These are phyloP conservation scores for Drosophila kokeensis DNA, from an alignment of 2,888 invertebrate genomes.

Conservation along the genomic window DNA sequence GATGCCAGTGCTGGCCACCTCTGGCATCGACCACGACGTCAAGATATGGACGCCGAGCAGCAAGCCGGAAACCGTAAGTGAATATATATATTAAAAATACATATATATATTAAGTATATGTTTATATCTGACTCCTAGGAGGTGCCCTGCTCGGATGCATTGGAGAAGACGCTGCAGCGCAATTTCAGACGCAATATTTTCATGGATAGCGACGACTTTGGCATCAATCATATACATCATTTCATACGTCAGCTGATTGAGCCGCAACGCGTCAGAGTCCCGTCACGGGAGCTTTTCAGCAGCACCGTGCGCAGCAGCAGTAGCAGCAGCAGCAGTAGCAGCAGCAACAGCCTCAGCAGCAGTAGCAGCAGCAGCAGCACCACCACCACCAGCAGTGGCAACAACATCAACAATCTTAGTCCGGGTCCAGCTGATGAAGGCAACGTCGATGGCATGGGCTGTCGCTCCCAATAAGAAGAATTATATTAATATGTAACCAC, in stretches of 20 bases:
- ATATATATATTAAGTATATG: neutral
- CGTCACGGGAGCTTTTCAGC: neutral
- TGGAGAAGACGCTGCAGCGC: constrained; percentile 75
- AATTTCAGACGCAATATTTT: constrained; percentile 72
- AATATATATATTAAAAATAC: too few species aligned
- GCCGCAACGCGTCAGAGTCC: constrained; percentile 32
- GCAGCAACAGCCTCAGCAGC: neutral
- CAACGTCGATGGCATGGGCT: constrained; percentile 53
- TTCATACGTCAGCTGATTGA: constrained; percentile 81
- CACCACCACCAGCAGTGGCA: constrained; percentile 19
- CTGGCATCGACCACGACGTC: constrained; percentile 94
- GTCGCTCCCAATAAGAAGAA: constrained; percentile 70
- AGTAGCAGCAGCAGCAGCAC: constrained; percentile 27
- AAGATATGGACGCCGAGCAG: constrained; percentile 94
- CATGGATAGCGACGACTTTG: constrained; percentile 62
- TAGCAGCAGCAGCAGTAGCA: constrained; percentile 19
- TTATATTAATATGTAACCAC: neutral
- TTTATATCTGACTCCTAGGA: constrained; percentile 11
- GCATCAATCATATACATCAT: constrained; percentile 79
- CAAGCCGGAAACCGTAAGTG: constrained; percentile 62
- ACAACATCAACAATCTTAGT: neutral
- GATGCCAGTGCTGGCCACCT: constrained; percentile 93
- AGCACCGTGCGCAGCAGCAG: neutral
- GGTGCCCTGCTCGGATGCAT: constrained; percentile 6
- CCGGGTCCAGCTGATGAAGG: constrained; percentile 36